Percentiles rank a stretch among this genome's conserved stretches.
Evolutionary conservation across 2,113 vertebrate species (phyloP).

Genomic region (Hiodon tergisus): DNA sequence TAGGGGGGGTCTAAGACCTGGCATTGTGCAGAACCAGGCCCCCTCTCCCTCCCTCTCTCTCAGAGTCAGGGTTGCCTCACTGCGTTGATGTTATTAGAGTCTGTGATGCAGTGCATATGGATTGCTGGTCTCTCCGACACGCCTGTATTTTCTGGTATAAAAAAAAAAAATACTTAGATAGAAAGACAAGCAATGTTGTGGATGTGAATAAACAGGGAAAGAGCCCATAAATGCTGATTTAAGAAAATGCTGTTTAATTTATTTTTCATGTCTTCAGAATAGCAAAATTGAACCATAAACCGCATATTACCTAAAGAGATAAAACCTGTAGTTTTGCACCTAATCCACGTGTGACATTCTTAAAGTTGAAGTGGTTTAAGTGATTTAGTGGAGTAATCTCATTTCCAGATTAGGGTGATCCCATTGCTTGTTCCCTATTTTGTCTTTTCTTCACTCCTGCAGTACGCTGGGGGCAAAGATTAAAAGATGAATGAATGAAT

Average conservation of each 20-base stretch:
- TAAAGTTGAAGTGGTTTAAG: slow-evolving; percentile 26
- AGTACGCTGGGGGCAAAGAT: too few species aligned
- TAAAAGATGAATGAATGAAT: too few species aligned
- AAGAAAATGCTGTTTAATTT: slow-evolving; percentile 15
- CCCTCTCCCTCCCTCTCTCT: too few species aligned
- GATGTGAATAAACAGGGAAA: neutral
- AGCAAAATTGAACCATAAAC: slow-evolving; percentile 23
- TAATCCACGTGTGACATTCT: slow-evolving; percentile 28
- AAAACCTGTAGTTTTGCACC: slow-evolving; percentile 18
- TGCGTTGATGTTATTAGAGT: too few species aligned
- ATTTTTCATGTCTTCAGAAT: slow-evolving; percentile 29
- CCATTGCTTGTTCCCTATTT: slow-evolving; percentile 19
- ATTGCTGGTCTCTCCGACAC: neutral
- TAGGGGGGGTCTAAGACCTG: too few species aligned
- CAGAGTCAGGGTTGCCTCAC: too few species aligned
- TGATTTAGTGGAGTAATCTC: slow-evolving; percentile 28
- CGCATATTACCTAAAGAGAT: slow-evolving; percentile 26
- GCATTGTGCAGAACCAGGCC: too few species aligned
- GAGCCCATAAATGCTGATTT: neutral
- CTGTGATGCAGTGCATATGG: too few species aligned
- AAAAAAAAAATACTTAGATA: neutral
- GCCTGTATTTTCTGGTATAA: neutral
- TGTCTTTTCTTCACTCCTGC: neutral
- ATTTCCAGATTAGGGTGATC: slow-evolving; percentile 39
- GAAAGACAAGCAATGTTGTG: neutral